phyloP scores from a whole-genome alignment of 2,797 vertebrate genomes.

The Manis crassicaudata region DNA sequence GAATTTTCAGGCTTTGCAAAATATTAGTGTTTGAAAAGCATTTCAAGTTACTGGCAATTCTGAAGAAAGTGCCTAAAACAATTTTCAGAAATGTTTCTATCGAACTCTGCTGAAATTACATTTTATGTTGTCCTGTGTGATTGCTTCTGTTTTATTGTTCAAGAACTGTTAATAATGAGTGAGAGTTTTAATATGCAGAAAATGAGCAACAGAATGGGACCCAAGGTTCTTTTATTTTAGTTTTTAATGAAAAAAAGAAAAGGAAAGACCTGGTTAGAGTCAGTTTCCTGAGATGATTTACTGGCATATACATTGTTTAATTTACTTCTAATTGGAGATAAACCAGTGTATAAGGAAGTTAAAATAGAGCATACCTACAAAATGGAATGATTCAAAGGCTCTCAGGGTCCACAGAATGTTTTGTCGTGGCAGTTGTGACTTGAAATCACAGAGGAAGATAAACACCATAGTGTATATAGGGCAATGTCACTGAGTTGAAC shows the following conservation, averaged over 20 bases:
- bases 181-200: constrained; percentile 69
- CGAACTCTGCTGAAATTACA: constrained; percentile 80
- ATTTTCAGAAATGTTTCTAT: constrained; percentile 76
- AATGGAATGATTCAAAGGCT: constrained; percentile 44
- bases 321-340: constrained; percentile 73
- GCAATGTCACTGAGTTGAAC: background rate
- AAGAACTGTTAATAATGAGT: constrained; percentile 69
- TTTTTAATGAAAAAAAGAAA: constrained; percentile 64
- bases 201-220: constrained; percentile 43
- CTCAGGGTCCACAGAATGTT: background rate
- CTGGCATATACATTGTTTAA: constrained; percentile 47
- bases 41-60: constrained; percentile 74
- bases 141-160: constrained; percentile 75
- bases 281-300: constrained; percentile 61
- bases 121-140: constrained; percentile 76
- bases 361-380: constrained; percentile 41
- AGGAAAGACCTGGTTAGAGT: constrained; percentile 56
- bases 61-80: constrained; percentile 67
- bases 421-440: background rate
- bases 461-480: background rate
- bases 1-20: constrained; percentile 78
- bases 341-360: constrained; percentile 38
- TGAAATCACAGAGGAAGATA: background rate
- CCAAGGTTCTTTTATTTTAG: constrained; percentile 47
- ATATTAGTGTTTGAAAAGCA: constrained; percentile 81